Percentiles rank a stretch among this genome's conserved stretches.
phyloP scores from a whole-genome alignment of 2,888 invertebrate species.

The Nymphalis polychloros region DNA sequence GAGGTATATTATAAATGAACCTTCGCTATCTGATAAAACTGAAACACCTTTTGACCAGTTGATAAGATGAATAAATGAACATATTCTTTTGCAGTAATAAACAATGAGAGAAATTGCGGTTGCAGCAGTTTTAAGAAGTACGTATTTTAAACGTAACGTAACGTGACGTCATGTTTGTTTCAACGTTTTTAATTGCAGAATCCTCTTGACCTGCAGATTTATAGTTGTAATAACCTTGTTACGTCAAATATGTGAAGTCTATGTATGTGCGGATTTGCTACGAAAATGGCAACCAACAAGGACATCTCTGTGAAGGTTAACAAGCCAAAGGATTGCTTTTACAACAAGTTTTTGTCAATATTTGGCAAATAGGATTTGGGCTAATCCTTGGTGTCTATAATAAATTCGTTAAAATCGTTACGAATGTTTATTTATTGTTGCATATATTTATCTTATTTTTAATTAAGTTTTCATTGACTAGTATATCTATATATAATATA shows the following conservation, averaged over 20 bases:
- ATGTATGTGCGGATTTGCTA: conserved; percentile 43
- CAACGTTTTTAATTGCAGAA: conserved; percentile 29
- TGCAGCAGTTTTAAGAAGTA: background rate
- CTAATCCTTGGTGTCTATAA: conserved; percentile 27
- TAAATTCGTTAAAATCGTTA: conserved; percentile 17
- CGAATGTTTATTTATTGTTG: background rate
- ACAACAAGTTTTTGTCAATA: conserved; percentile 38
- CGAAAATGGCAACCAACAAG: conserved; percentile 42
- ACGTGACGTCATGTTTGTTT: conserved; percentile 23
- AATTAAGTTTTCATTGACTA: background rate
- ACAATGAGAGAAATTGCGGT: background rate
- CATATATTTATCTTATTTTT: background rate
- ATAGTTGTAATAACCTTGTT: conserved; percentile 44
- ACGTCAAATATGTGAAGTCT: conserved; percentile 40
- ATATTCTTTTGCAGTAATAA: background rate
- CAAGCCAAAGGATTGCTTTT: conserved; percentile 38
- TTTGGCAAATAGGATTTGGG: conserved; percentile 27
- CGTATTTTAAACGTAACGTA: conserved; percentile 12
- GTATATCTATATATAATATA: background rate
- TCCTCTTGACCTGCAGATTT: conserved; percentile 43
- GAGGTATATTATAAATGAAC: no score
- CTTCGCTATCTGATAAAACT: no score
- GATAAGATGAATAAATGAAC: background rate
- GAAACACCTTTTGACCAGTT: no score
- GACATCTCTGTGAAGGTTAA: conserved; percentile 41